Evolutionary conservation across 1,140 invertebrate species (phyloP).

Genomic region (Drosophila ambigua): DNA sequence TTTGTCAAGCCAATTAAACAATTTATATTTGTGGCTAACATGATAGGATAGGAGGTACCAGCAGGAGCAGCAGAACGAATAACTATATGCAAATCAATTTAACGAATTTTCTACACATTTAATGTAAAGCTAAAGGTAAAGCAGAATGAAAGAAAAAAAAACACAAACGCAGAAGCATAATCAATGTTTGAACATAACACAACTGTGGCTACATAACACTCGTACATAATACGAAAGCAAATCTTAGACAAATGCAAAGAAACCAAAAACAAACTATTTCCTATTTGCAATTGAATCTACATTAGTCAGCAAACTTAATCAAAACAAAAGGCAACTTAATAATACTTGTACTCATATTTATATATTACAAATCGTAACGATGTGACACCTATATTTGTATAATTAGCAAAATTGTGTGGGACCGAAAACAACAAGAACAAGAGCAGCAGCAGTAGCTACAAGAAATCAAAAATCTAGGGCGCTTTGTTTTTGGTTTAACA

Average conservation of each 20-base stretch:
- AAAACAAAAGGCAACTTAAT: constrained; percentile 73
- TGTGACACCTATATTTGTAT: constrained; percentile 68
- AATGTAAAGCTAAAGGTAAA: constrained; percentile 68
- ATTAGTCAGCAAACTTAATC: constrained; percentile 78
- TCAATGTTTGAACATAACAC: constrained; percentile 58
- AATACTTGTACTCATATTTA: constrained; percentile 55
- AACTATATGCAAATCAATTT: constrained; percentile 78
- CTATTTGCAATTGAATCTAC: constrained; percentile 75
- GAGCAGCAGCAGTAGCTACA: constrained; percentile 24
- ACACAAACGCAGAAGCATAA: constrained; percentile 50
- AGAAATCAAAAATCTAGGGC: constrained; percentile 19
- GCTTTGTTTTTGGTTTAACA: constrained; percentile 49
- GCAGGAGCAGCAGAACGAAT: constrained; percentile 9
- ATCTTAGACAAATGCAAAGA: constrained; percentile 63
- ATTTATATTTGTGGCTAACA: constrained; percentile 65
- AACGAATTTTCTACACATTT: constrained; percentile 81
- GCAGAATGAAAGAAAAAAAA: constrained; percentile 20
- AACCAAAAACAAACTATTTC: constrained; percentile 40
- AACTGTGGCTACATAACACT: constrained; percentile 59
- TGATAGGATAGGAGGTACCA: constrained; percentile 8
- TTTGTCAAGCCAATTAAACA: constrained; percentile 53
- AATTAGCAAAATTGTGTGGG: constrained; percentile 79
- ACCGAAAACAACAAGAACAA: constrained; percentile 66
- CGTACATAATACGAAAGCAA: constrained; percentile 41
- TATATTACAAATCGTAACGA: constrained; percentile 46